Evolutionary conservation across 2,113 vertebrate genomes (phyloP), one percentile per base, ranked within the genome.

Genomic region (Corythaixoides concolor): DNA sequence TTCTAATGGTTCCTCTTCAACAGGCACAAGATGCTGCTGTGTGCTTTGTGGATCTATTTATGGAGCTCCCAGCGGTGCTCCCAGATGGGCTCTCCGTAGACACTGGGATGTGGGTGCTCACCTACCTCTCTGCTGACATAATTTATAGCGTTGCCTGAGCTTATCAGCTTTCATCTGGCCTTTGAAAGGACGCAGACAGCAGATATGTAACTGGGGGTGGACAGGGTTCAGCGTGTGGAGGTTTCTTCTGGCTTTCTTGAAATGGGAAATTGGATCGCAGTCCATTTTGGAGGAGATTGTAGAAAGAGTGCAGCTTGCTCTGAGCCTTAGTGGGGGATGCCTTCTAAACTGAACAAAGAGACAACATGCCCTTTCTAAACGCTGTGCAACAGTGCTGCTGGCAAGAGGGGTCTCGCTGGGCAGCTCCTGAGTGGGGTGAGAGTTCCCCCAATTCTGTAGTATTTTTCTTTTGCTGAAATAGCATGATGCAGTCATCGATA

Each of bases 171-270:
- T 39, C 37, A 21, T 24, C 43, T 59, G 52, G 47, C n/a, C 58
- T 50, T 45, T 32, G 64, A 35, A 67, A 67, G 21, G 63, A 10
- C 32, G 88, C 32, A 85, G 81, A 11, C 13, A 27, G 26, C 16
- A 50, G 45, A 3, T 32, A 39, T 41, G 33, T 49, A 27, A 12
- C 3, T 47, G 4, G 8, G 26, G 19, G 7, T 49, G 5, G 3
- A 0, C 4, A 7, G 33, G 33, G 4, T 0, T 75, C 32, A n/a
- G 33, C 5, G 32, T 26, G 45, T 13, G 9, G 22, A 15, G 15
- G 11, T 49, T 85, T 52, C 35, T 86, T 39, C 27, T 53, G 63
- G 6, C 16, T 30, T 47, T 37, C 56, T 69, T 59, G 56, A 73
- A 83, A 28, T 1, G 5, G 9, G 33, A 82, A 55, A 13, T n/a